Percentiles rank a stretch among this genome's conserved stretches.
phyloP scores from a whole-genome alignment of 2,888 invertebrate genomes.

The Xestia ashworthii region DNA sequence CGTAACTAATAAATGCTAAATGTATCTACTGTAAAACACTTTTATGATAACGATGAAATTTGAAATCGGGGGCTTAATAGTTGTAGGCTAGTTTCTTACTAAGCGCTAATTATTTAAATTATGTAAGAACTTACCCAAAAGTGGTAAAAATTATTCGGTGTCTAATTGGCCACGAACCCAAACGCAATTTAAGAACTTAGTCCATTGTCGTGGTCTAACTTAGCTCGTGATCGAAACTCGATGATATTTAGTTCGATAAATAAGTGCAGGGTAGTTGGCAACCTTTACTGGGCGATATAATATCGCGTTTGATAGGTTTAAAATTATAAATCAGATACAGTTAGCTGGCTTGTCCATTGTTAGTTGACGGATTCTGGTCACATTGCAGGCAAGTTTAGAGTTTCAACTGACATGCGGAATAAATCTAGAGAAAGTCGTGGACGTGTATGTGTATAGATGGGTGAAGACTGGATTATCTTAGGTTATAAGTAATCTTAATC shows the following conservation, averaged over 20 bases:
- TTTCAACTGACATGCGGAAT: neutral
- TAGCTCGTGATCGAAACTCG: conserved; percentile 53
- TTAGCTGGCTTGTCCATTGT: conserved; percentile 42
- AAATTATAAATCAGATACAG: conserved; percentile 47
- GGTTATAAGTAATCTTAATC: neutral
- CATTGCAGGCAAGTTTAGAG: conserved; percentile 26
- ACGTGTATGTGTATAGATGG: neutral
- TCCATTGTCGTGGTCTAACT: conserved; percentile 4
- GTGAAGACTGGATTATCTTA: neutral
- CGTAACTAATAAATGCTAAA: neutral
- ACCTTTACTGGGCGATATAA: conserved; percentile 40
- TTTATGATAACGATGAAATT: neutral
- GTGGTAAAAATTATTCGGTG: neutral
- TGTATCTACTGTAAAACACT: neutral
- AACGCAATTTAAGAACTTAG: neutral
- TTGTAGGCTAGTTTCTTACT: neutral
- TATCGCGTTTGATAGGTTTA: conserved; percentile 26
- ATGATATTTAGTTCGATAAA: conserved; percentile 48
- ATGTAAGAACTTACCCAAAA: neutral
- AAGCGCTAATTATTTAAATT: neutral
- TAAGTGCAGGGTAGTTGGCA: conserved; percentile 40
- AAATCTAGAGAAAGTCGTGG: conserved; percentile 6
- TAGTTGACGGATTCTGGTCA: conserved; percentile 37
- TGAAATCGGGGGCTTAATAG: neutral
- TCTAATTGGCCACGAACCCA: conserved; percentile 18